Evolutionary conservation across 2,888 invertebrate genomes (phyloP).

Genomic region (Bruchidius siliquastri): DNA sequence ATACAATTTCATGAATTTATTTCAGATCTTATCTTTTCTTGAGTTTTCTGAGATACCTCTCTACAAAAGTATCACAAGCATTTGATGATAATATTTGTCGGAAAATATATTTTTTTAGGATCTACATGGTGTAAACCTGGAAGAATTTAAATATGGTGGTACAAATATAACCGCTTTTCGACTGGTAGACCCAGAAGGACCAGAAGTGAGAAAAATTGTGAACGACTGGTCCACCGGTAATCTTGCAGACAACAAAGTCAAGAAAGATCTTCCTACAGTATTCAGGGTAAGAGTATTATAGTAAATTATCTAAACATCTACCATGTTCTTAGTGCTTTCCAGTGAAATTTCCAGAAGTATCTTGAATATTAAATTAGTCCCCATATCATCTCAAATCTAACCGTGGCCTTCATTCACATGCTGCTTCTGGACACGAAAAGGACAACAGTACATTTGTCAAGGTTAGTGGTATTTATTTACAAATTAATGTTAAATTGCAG

Average conservation of each 20-base stretch:
- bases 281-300: slow-evolving; percentile 22
- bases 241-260: slow-evolving; percentile 58
- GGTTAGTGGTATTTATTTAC: slow-evolving; percentile 47
- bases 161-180: slow-evolving; percentile 93
- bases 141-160: slow-evolving; percentile 91
- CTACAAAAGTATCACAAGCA: too few species aligned
- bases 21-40: too few species aligned
- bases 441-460: slow-evolving; percentile 70
- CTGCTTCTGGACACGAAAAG: slow-evolving; percentile 41
- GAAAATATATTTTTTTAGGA: slow-evolving; percentile 57
- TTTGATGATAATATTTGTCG: too few species aligned
- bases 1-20: too few species aligned
- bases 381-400: too few species aligned
- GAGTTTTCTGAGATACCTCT: too few species aligned
- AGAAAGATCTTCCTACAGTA: slow-evolving; percentile 29
- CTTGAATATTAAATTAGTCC: too few species aligned
- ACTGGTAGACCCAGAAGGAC: slow-evolving; percentile 77
- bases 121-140: slow-evolving; percentile 84
- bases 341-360: too few species aligned
- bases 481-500: too few species aligned
- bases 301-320: too few species aligned
- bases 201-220: slow-evolving; percentile 73
- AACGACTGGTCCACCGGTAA: slow-evolving; percentile 67
- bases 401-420: slow-evolving; percentile 4
- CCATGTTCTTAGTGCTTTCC: too few species aligned